Base-by-base conservation (phyloP, 2,113 vertebrate genomes). In the Petrocephalus zakoni region DNA sequence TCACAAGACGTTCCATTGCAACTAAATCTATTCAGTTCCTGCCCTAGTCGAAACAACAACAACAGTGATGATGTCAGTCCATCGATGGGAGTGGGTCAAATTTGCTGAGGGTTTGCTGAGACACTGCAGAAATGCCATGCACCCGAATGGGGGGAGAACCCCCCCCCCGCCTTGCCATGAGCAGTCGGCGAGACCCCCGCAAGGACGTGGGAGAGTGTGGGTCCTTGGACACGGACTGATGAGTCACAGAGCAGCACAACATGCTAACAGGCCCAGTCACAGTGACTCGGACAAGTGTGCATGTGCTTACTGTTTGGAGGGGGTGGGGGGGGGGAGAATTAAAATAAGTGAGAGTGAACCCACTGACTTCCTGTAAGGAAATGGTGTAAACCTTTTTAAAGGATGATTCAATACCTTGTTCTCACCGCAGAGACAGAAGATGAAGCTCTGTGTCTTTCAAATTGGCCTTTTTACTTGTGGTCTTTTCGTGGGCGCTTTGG, bases 1-100 rank as follows among this genome's bases (percentile, higher is more conserved):
- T 87, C 64, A 61, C 86, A 87, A 87, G 86, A 61, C 55, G 86
- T 42, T 64, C 34, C 46, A 72, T 56, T 68, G 56, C 42, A 72
- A 29, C 61, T 51, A 29, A 42, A 61, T 72, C 46, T 13, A 68
- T 87, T 72, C 47, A 72, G 25, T 51, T n/a, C 22, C 22, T 25
- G 86, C 42, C 21, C 19, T 19, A 58, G 86, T 46, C 53, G 47
- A 87, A 68, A 87, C 55, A 87, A 64, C 34, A 87, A 49, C 21
- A 75, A 75, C 25, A 22, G 64, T 47, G 21, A 7, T 53, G 29
- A 49, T 53, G 49, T 37, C 68, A 88, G 86, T 61, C 55, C 13
- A 10, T 51, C 5, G 42, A 78, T 52, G 46, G 49, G 17, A 75
- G 64, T 11, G 6, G 11, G 87, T 29, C 61, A 51, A 21, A 78